A percentile compares a stretch with the other conserved stretches of the same genome.
phyloP scores from a whole-genome alignment of 2,113 vertebrate genomes.

The Sterrhoptilus dennistouni region DNA sequence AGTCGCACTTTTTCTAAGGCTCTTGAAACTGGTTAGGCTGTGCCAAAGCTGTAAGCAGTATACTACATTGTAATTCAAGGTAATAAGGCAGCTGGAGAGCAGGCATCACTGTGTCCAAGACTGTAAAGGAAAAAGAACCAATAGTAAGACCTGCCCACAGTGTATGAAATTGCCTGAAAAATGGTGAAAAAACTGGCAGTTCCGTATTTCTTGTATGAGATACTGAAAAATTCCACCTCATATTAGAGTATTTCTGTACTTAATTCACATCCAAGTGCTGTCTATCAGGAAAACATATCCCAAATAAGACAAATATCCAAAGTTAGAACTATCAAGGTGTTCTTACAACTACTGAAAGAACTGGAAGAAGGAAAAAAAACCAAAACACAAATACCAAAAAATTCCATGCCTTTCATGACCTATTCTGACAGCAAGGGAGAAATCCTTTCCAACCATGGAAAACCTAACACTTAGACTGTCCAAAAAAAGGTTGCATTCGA shows the following conservation, averaged over 20 bases:
- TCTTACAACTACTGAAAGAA: not conserved
- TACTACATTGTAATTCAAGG: not conserved
- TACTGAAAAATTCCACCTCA: not conserved
- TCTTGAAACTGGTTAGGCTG: not conserved
- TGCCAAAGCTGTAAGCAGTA: not conserved
- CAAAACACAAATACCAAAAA: not conserved
- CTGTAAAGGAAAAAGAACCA: not conserved
- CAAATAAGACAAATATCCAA: not conserved
- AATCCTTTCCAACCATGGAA: not conserved
- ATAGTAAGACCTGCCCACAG: not conserved
- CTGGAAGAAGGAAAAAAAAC: fast-evolving
- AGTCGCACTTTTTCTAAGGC: not conserved
- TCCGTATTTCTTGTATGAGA: not conserved
- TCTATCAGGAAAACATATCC: not conserved
- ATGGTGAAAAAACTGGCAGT: not conserved
- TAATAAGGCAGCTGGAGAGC: not conserved
- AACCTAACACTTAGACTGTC: not conserved
- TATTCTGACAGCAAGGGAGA: not conserved
- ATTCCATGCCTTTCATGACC: not conserved
- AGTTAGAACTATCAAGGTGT: not conserved
- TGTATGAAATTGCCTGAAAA: not conserved
- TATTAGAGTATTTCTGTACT: not conserved
- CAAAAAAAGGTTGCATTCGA: not conserved
- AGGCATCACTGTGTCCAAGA: not conserved
- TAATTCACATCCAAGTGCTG: not conserved